phyloP scores from a whole-genome alignment of 2,113 vertebrate genomes.

The Indri indri region DNA sequence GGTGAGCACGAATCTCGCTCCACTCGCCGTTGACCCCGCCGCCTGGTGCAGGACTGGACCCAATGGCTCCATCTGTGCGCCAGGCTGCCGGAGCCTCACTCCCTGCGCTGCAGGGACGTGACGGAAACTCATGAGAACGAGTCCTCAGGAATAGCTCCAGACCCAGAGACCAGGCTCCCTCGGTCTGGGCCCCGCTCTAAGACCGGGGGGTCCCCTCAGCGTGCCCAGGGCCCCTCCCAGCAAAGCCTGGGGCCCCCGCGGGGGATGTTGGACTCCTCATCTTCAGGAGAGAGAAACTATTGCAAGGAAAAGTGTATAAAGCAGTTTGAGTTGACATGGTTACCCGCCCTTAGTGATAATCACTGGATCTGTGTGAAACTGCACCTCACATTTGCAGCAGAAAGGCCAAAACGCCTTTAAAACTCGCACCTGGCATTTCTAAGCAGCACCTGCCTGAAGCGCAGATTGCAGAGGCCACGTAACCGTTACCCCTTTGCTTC shows the following conservation, averaged over 20 bases:
- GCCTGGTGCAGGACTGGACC: neutral
- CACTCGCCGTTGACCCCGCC: accelerated
- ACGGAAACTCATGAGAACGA: neutral
- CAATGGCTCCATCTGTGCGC: accelerated
- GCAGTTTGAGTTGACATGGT: accelerated
- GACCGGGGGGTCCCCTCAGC: neutral
- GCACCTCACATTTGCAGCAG: neutral
- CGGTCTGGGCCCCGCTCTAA: neutral
- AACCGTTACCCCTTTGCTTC: accelerated
- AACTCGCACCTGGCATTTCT: accelerated
- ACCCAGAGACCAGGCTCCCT: accelerated
- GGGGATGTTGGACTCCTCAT: too few relatives aligned
- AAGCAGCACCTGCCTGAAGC: accelerated
- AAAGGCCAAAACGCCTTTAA: neutral
- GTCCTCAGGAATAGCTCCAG: neutral
- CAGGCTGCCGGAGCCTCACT: neutral
- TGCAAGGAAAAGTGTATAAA: neutral
- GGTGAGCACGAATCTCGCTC: neutral
- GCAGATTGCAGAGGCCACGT: accelerated
- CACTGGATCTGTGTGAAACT: neutral
- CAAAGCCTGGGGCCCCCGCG: accelerated
- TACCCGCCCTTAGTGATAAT: accelerated
- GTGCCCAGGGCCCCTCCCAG: accelerated
- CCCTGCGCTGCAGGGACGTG: accelerated
- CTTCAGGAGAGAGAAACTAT: neutral